These are phyloP conservation scores for Rhabdophis nuchalis DNA, from an alignment of 2,797 vertebrate genomes.

Conservation along the genomic window DNA sequence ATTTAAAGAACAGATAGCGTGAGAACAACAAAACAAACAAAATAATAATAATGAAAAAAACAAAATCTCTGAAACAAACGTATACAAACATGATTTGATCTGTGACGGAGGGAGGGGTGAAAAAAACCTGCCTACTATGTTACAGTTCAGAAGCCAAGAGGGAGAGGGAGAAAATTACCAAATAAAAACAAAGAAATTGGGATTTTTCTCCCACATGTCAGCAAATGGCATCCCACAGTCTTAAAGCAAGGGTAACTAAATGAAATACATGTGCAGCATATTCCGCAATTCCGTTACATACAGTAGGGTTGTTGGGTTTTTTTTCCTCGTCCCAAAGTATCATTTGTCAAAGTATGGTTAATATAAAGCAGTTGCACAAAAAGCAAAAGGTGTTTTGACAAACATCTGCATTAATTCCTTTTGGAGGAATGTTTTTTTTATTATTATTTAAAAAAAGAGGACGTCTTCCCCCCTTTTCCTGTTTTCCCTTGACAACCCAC, in stretches of 20 bases:
- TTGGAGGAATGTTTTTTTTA: conserved; percentile 75
- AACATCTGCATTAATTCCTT: conserved; percentile 82
- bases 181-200: conserved; percentile 70
- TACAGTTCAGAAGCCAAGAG: conserved; percentile 86
- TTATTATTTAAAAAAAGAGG: conserved; percentile 73
- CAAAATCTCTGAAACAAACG: conserved; percentile 41
- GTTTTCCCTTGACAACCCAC: conserved; percentile 48
- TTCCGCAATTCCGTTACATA: conserved; percentile 93
- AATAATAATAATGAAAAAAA: background rate
- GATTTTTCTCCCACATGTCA: conserved; percentile 83
- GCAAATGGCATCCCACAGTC: conserved; percentile 79
- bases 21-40: conserved; percentile 68
- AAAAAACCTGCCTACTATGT: conserved; percentile 90
- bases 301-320: conserved; percentile 86
- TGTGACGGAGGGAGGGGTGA: conserved; percentile 83
- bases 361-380: conserved; percentile 95
- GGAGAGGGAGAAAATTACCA: background rate
- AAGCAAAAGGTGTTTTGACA: conserved; percentile 83
- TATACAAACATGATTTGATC: conserved; percentile 91
- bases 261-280: conserved; percentile 92
- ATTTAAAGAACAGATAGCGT: conserved; percentile 65
- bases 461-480: conserved; percentile 49
- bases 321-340: conserved; percentile 71
- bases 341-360: conserved; percentile 86
- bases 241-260: conserved; percentile 89